Conservation (phyloP, 37 sponge, comb jelly and placozoan genomes). For the Oopsacas minuta region DNA sequence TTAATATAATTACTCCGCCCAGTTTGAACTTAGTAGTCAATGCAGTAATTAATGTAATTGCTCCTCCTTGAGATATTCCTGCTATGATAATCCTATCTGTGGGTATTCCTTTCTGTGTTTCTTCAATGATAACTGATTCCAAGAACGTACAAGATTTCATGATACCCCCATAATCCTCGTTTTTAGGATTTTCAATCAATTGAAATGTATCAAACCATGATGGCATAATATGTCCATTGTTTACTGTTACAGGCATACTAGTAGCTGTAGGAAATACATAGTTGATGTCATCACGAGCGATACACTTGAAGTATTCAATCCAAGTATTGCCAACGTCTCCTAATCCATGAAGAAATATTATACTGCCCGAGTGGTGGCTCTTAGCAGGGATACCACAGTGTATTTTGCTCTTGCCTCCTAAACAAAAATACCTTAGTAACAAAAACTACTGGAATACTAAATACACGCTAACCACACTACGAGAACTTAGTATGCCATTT, state of each 20-base stretch:
- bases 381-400: slow-evolving; percentile 4
- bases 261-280: not conserved
- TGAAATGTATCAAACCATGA: slow-evolving; percentile 4
- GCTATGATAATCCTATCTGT: not conserved
- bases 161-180: not conserved
- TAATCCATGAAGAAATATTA: not conserved
- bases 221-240: not conserved
- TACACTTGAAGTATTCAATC: not conserved
- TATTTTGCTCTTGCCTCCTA: no score
- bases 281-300: not conserved
- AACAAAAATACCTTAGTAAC: no score
- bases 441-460: no score
- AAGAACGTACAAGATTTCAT: not conserved
- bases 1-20: not conserved
- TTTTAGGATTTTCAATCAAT: not conserved
- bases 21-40: not conserved
- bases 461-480: no score
- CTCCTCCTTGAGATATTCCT: not conserved
- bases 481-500: no score
- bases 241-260: not conserved
- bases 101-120: not conserved
- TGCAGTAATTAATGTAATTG: not conserved
- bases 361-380: not conserved
- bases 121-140: not conserved
- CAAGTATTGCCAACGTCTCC: slow-evolving; percentile 1